Evolutionary conservation across 2,888 invertebrate species (phyloP).

Genomic region (Itoplectis maculator): DNA sequence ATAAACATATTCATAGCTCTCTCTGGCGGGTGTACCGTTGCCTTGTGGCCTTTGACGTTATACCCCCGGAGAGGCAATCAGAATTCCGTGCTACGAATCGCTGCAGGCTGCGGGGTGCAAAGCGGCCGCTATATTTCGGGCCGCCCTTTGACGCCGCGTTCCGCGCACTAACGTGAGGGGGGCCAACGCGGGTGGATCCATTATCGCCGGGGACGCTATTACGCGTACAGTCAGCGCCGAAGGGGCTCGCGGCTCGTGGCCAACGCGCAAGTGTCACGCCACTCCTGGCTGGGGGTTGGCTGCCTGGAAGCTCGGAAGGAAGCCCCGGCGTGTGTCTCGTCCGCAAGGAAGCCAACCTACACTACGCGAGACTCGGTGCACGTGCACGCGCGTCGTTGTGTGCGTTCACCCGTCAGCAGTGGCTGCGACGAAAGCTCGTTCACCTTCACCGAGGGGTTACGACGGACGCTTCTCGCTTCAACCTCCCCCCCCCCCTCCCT

Average conservation of each 20-base stretch:
- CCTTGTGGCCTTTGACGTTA: conserved; percentile 58
- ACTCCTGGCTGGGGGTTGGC: conserved; percentile 45
- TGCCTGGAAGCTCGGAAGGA: conserved; percentile 18
- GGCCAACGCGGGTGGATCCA: conserved; percentile 22
- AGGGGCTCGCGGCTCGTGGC: conserved; percentile 49
- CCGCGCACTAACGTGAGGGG: conserved; percentile 32
- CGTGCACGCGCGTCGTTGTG: conserved; percentile 22
- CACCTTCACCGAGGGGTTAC: conserved; percentile 7
- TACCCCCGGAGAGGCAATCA: conserved; percentile 56
- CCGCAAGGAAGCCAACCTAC: conserved; percentile 33
- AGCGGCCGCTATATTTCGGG: conserved; percentile 21
- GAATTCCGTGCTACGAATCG: conserved; percentile 56
- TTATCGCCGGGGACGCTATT: conserved; percentile 41
- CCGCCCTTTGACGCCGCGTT: conserved; percentile 55
- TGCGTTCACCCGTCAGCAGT: conserved; percentile 1
- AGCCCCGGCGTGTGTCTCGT: conserved; percentile 22
- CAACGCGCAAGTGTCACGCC: conserved; percentile 57
- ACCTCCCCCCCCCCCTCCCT: neutral
- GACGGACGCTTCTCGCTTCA: conserved; percentile 40
- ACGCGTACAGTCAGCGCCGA: conserved; percentile 7
- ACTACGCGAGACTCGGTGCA: neutral
- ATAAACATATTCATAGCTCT: conserved; percentile 61
- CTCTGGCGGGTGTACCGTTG: conserved; percentile 23
- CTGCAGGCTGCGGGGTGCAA: conserved; percentile 54
- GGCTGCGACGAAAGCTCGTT: conserved; percentile 10